Evolutionary conservation across 2,113 vertebrate genomes (phyloP).

Genomic region (Nematolebias whitei): DNA sequence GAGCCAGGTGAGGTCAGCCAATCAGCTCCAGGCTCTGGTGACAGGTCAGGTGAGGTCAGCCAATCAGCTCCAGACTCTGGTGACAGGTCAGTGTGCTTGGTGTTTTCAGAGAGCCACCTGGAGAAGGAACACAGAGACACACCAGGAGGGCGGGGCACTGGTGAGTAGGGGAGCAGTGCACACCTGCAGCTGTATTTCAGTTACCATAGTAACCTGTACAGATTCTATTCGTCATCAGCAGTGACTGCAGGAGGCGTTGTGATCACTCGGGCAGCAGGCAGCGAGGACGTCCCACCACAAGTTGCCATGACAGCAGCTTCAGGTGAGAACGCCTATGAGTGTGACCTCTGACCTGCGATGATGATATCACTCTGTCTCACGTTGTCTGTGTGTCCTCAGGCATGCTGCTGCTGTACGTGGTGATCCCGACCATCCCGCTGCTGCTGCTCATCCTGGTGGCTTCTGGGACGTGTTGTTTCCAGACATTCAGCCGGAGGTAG

Average conservation of each 20-base stretch:
- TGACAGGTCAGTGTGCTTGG: neutral
- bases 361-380: neutral
- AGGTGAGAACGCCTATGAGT: constrained; percentile 62
- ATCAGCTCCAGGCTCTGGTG: neutral
- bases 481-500: constrained; percentile 92
- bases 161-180: constrained; percentile 29
- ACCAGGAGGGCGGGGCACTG: constrained; percentile 54
- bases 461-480: constrained; percentile 93
- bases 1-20: constrained; percentile 72
- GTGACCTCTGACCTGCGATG: neutral
- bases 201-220: neutral
- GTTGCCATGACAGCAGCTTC: constrained; percentile 68
- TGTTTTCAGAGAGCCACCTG: constrained; percentile 49
- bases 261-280: constrained; percentile 32
- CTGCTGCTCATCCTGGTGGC: constrained; percentile 95
- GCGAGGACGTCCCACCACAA: constrained; percentile 51
- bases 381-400: constrained; percentile 72
- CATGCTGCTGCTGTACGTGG: constrained; percentile 91
- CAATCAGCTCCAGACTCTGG: neutral
- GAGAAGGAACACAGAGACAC: constrained; percentile 74
- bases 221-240: constrained; percentile 70
- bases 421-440: constrained; percentile 95
- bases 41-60: constrained; percentile 61
- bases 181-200: neutral
- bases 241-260: constrained; percentile 71